Percentiles rank a stretch among this genome's conserved stretches.
Conservation (phyloP, 2,888 invertebrate genomes). For the Plebejus argus region DNA sequence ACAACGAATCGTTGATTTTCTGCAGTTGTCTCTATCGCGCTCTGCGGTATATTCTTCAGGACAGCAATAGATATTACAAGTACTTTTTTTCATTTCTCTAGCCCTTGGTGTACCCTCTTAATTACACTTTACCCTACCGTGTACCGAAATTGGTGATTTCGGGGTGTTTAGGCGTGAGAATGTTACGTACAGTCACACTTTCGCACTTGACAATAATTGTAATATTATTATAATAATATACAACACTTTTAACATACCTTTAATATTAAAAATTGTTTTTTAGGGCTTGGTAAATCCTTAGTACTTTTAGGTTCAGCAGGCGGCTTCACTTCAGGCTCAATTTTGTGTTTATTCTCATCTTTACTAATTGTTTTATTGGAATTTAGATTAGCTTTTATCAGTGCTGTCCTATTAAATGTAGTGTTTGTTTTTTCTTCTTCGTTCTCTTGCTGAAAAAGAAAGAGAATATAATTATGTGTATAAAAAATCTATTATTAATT, state of each 20-base stretch:
- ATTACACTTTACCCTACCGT: too few species aligned
- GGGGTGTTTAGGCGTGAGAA: too few species aligned
- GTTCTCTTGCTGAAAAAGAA: constrained; percentile 62
- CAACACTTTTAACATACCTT: constrained; percentile 56
- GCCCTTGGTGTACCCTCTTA: too few species aligned
- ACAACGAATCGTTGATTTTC: too few species aligned
- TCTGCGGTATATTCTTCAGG: too few species aligned
- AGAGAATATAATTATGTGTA: neutral
- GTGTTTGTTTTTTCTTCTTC: constrained; percentile 53
- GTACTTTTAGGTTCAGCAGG: constrained; percentile 55
- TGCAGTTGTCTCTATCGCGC: too few species aligned
- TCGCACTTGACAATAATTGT: too few species aligned
- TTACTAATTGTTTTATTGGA: constrained; percentile 48
- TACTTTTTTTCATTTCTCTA: too few species aligned
- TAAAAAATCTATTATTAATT: neutral
- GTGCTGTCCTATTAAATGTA: constrained; percentile 57
- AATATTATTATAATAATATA: too few species aligned
- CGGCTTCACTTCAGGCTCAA: constrained; percentile 36
- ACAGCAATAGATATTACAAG: too few species aligned
- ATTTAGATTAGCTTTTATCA: constrained; percentile 67
- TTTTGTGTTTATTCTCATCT: constrained; percentile 50
- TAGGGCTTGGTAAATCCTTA: constrained; percentile 67
- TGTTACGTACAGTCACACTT: too few species aligned
- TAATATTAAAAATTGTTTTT: constrained; percentile 67
- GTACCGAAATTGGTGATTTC: too few species aligned